Percentiles rank a stretch among this genome's conserved stretches.
Evolutionary conservation across 2,113 vertebrate genomes (phyloP).

Genomic region (Anser brachyrhynchus): DNA sequence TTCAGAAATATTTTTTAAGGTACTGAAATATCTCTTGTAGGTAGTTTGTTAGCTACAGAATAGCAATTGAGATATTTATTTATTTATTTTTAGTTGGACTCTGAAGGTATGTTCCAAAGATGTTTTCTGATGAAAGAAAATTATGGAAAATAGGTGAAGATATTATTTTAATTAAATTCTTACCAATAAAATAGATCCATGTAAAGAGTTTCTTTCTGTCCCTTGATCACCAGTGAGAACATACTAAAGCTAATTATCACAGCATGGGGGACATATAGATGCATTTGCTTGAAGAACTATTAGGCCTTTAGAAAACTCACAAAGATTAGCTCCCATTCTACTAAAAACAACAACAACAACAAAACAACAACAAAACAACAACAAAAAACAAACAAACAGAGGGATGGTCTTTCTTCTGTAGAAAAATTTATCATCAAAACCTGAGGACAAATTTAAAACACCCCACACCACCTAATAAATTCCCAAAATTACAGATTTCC

Average conservation of each 20-base stretch:
- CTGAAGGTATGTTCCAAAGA: background rate
- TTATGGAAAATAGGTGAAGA: background rate
- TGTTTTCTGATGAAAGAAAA: background rate
- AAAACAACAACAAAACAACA: too few relatives aligned
- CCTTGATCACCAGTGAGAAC: background rate
- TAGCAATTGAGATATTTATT: background rate
- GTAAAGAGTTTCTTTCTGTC: background rate
- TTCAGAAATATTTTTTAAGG: background rate
- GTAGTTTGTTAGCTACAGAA: background rate
- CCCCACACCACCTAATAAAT: background rate
- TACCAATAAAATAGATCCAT: background rate
- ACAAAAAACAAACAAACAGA: background rate
- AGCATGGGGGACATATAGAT: background rate
- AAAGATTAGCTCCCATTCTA: background rate
- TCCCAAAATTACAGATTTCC: background rate
- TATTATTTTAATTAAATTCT: background rate
- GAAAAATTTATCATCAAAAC: background rate
- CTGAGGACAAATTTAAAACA: background rate
- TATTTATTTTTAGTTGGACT: background rate
- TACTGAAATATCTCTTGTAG: background rate
- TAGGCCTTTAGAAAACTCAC: background rate
- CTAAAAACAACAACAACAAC: too few relatives aligned
- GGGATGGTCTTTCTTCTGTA: background rate
- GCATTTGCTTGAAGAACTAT: background rate
- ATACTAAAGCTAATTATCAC: background rate